Evolutionary conservation across 1,140 invertebrate genomes (phyloP).

Genomic region (Triops cancriformis): DNA sequence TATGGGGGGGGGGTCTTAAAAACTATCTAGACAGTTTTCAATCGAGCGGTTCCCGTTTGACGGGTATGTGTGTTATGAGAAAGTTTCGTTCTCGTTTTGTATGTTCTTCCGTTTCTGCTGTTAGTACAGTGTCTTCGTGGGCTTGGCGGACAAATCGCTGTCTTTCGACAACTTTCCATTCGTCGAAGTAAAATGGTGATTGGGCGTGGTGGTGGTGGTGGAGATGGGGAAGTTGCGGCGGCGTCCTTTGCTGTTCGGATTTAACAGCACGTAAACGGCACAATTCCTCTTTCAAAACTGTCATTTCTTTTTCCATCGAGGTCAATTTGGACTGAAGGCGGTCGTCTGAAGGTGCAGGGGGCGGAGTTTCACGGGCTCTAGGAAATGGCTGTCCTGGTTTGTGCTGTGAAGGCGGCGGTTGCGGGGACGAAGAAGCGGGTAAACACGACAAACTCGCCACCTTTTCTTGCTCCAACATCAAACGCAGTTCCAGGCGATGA

Average conservation of each 20-base stretch:
- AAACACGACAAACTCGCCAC: background rate
- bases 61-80: background rate
- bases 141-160: background rate
- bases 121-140: too few relatives aligned
- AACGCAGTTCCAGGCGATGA: background rate
- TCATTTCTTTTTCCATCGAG: background rate
- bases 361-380: background rate
- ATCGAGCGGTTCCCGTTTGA: conserved; percentile 4
- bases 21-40: background rate
- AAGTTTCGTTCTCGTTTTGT: background rate
- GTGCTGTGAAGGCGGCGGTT: background rate
- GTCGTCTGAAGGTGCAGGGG: background rate
- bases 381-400: background rate
- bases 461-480: background rate
- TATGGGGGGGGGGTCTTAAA: too few relatives aligned
- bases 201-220: background rate
- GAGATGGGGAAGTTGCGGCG: background rate
- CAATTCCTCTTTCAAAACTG: background rate
- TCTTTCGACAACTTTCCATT: conserved; percentile 6
- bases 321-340: background rate
- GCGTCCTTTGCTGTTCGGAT: background rate
- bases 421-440: background rate
- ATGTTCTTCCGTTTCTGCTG: too few relatives aligned
- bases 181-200: background rate
- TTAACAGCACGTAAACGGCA: background rate